phyloP scores from a whole-genome alignment of 1,140 invertebrate species.

The Muscidifurax raptorellus region DNA sequence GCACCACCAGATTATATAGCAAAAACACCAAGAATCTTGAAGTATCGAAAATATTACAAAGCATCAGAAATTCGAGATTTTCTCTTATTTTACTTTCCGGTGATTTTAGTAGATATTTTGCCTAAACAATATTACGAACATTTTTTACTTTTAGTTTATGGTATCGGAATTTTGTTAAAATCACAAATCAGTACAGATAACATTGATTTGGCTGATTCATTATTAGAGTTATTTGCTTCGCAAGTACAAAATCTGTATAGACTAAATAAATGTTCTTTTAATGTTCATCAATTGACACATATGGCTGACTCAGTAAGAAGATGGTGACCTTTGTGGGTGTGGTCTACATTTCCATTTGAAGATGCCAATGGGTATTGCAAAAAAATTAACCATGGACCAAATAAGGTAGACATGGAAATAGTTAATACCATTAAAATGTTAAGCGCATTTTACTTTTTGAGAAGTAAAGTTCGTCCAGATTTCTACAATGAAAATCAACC shows the following conservation, averaged over 20 bases:
- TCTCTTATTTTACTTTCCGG: conserved; percentile 40
- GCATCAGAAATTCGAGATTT: conserved; percentile 38
- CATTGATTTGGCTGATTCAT: conserved; percentile 33
- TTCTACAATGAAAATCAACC: not conserved
- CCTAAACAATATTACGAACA: conserved; percentile 45
- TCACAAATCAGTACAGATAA: conserved; percentile 36
- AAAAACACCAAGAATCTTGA: conserved; percentile 38
- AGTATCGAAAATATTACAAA: conserved; percentile 41
- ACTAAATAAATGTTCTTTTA: conserved; percentile 46
- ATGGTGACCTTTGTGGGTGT: conserved; percentile 44
- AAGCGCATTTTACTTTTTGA: conserved; percentile 38
- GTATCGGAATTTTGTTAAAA: conserved; percentile 43
- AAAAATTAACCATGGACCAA: conserved; percentile 38
- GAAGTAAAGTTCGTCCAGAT: conserved; percentile 5
- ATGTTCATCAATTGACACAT: conserved; percentile 51
- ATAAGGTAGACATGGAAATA: conserved; percentile 49
- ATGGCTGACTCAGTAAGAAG: conserved; percentile 18
- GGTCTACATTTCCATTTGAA: conserved; percentile 50
- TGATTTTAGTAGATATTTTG: conserved; percentile 40
- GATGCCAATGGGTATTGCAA: conserved; percentile 39
- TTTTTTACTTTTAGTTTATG: conserved; percentile 32
- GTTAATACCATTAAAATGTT: conserved; percentile 42
- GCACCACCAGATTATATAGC: conserved; percentile 36
- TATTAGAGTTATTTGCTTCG: conserved; percentile 32
- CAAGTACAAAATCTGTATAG: conserved; percentile 45